Evolutionary conservation across 2,797 vertebrate genomes (phyloP).

Genomic region (Melanotaenia parkinsoni): DNA sequence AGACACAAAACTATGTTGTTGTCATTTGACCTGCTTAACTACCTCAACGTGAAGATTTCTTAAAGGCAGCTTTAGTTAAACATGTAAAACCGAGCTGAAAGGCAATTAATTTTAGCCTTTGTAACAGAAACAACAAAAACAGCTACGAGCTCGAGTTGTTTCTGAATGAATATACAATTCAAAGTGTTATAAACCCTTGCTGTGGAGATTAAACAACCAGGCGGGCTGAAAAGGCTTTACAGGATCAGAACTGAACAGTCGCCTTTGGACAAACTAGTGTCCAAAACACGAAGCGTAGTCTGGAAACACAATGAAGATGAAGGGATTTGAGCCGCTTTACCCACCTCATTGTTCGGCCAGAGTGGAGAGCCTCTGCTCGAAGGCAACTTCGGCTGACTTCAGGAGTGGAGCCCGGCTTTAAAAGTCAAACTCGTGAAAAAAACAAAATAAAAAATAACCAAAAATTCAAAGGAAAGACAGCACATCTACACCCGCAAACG

Average conservation of each 20-base stretch:
- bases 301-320: slow-evolving; percentile 75
- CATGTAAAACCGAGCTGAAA: slow-evolving; percentile 10
- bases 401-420: slow-evolving; percentile 53
- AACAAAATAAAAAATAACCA: slow-evolving; percentile 8
- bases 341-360: slow-evolving; percentile 86
- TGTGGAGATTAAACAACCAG: not conserved
- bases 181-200: not conserved
- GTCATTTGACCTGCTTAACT: slow-evolving; percentile 35
- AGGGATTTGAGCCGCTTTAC: slow-evolving; percentile 77
- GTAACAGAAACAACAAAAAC: slow-evolving; percentile 17
- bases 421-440: slow-evolving; percentile 54
- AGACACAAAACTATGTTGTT: slow-evolving; percentile 31
- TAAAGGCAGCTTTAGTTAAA: not conserved
- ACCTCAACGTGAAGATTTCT: slow-evolving; percentile 4
- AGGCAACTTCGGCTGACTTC: slow-evolving; percentile 71
- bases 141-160: slow-evolving; percentile 7
- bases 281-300: slow-evolving; percentile 49
- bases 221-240: not conserved
- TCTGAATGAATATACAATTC: slow-evolving; percentile 11
- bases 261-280: slow-evolving; percentile 39
- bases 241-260: slow-evolving; percentile 15
- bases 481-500: slow-evolving; percentile 72
- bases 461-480: slow-evolving; percentile 19
- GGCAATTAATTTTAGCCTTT: not conserved
- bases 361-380: slow-evolving; percentile 77